Conservation (phyloP, 2,888 invertebrate species). For the Campoplex nolae region DNA sequence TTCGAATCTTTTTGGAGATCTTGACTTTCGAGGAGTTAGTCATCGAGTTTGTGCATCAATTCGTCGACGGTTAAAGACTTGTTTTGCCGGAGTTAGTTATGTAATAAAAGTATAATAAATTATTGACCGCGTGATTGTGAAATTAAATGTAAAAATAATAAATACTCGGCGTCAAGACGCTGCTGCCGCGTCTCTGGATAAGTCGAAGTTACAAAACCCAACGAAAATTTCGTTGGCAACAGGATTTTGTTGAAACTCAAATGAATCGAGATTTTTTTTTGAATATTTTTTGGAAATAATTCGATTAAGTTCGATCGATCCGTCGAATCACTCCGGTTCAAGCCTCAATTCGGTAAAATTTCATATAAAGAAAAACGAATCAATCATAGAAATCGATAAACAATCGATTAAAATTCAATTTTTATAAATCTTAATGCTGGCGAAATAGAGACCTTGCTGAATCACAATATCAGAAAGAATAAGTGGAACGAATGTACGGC, state of each 20-base stretch:
- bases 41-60: too few relatives aligned
- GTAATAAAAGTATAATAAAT: neutral
- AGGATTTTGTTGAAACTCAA: neutral
- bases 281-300: neutral
- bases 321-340: neutral
- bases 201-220: neutral
- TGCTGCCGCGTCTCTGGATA: too few relatives aligned
- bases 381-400: neutral
- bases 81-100: too few relatives aligned
- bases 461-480: constrained; percentile 1
- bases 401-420: neutral
- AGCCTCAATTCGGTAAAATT: neutral
- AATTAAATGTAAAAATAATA: neutral
- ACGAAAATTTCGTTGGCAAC: neutral
- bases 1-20: too few relatives aligned
- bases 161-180: too few relatives aligned
- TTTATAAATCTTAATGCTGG: neutral
- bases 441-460: neutral
- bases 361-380: neutral
- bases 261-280: neutral
- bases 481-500: constrained; percentile 37
- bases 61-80: too few relatives aligned
- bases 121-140: neutral
- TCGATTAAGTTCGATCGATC: neutral
- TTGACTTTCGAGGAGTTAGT: too few relatives aligned